Percentiles rank a stretch among this genome's conserved stretches.
These are phyloP conservation scores for Diabrotica virgifera DNA, from an alignment of 1,140 invertebrate species.

Conservation along the genomic window DNA sequence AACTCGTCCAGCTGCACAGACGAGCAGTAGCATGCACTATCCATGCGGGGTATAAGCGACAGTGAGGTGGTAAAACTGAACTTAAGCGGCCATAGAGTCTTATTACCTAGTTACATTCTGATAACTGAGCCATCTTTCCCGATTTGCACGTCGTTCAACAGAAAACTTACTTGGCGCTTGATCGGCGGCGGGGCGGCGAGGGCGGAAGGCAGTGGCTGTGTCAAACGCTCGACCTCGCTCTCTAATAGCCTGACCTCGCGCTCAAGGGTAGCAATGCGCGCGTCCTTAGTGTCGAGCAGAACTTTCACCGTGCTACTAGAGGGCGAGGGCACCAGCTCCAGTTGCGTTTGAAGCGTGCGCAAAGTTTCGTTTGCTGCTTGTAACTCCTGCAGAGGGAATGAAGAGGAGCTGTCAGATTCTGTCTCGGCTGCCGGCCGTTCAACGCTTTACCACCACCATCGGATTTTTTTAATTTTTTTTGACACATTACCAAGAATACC, in stretches of 20 bases:
- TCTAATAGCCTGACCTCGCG: slow-evolving; percentile 74
- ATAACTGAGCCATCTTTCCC: slow-evolving; percentile 63
- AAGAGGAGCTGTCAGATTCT: slow-evolving; percentile 28
- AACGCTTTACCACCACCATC: slow-evolving; percentile 39
- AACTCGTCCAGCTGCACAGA: slow-evolving; percentile 86
- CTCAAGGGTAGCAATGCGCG: slow-evolving; percentile 79
- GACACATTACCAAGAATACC: slow-evolving; percentile 39
- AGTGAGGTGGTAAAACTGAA: slow-evolving; percentile 49
- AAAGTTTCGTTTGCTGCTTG: slow-evolving; percentile 77
- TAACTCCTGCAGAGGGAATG: slow-evolving; percentile 63
- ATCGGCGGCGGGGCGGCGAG: slow-evolving; percentile 52
- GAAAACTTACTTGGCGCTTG: slow-evolving; percentile 80
- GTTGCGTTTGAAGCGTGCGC: slow-evolving; percentile 71
- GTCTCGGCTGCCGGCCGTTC: slow-evolving; percentile 30
- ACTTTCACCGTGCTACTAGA: slow-evolving; percentile 70
- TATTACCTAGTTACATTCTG: slow-evolving; percentile 45
- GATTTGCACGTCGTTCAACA: slow-evolving; percentile 71
- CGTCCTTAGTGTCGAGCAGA: slow-evolving; percentile 80
- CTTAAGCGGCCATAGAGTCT: slow-evolving; percentile 45
- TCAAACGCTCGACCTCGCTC: slow-evolving; percentile 63
- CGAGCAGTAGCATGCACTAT: slow-evolving; percentile 46
- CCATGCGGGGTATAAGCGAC: slow-evolving; percentile 46
- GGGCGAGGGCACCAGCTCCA: slow-evolving; percentile 70
- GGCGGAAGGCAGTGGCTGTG: slow-evolving; percentile 23
- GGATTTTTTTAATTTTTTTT: slow-evolving; percentile 15